These are phyloP conservation scores for Drosophila macrospina DNA, from an alignment of 2,888 invertebrate genomes.

Conservation along the genomic window DNA sequence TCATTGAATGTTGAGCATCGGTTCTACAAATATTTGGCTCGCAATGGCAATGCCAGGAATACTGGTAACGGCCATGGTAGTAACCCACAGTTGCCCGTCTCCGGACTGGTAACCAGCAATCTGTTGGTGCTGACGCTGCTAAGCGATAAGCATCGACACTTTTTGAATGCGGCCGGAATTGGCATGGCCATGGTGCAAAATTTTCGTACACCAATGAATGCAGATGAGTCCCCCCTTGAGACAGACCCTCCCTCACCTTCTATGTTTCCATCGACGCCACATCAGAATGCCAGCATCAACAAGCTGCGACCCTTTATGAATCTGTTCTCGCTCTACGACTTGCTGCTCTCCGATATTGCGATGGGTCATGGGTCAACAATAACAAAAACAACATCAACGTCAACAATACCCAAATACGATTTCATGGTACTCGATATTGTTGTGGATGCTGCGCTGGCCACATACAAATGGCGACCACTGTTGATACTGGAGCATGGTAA, in stretches of 20 bases:
- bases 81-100: slow-evolving; percentile 26
- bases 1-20: slow-evolving; percentile 84
- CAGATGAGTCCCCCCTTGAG: neutral
- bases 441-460: slow-evolving; percentile 48
- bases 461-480: slow-evolving; percentile 84
- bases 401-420: slow-evolving; percentile 80
- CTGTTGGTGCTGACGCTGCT: slow-evolving; percentile 84
- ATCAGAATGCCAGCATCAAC: slow-evolving; percentile 58
- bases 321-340: slow-evolving; percentile 85
- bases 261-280: slow-evolving; percentile 1
- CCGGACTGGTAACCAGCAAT: slow-evolving; percentile 79
- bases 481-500: slow-evolving; percentile 84
- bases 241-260: neutral
- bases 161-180: slow-evolving; percentile 82
- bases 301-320: slow-evolving; percentile 81
- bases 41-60: slow-evolving; percentile 43
- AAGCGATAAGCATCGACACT: slow-evolving; percentile 85
- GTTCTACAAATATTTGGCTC: slow-evolving; percentile 84
- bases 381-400: slow-evolving; percentile 10
- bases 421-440: slow-evolving; percentile 85
- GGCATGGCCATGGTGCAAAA: slow-evolving; percentile 81
- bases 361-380: slow-evolving; percentile 7
- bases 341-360: slow-evolving; percentile 76
- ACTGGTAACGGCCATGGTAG: slow-evolving; percentile 12
- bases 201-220: slow-evolving; percentile 70